Evolutionary conservation across 2,888 invertebrate genomes (phyloP).

Genomic region (Drosophila glabriapex): DNA sequence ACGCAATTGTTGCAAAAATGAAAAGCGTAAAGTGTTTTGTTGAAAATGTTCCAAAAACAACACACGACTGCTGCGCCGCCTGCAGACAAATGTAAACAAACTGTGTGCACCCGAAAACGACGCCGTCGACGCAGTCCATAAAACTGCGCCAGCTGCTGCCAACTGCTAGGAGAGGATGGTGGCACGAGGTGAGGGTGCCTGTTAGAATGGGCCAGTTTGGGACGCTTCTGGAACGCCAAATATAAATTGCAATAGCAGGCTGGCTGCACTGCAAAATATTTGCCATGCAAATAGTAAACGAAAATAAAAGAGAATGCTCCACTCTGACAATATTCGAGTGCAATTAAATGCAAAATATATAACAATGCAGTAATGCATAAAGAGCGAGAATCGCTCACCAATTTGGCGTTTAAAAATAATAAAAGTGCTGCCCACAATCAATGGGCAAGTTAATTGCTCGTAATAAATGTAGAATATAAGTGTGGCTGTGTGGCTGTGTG

Average conservation of each 20-base stretch:
- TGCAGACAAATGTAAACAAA: conserved; percentile 63
- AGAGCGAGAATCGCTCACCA: conserved; percentile 23
- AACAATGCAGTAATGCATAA: conserved; percentile 55
- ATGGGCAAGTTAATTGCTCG: conserved; percentile 52
- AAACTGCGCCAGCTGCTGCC: conserved; percentile 65
- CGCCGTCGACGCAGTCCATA: conserved; percentile 63
- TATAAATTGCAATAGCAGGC: conserved; percentile 58
- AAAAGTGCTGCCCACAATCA: conserved; percentile 47
- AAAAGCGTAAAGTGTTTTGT: conserved; percentile 78
- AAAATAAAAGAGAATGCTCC: conserved; percentile 26
- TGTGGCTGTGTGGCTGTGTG: background rate
- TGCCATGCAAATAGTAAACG: conserved; percentile 69
- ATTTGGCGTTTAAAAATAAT: conserved; percentile 41
- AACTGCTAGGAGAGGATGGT: conserved; percentile 5
- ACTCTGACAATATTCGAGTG: conserved; percentile 59
- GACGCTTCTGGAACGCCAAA: conserved; percentile 34
- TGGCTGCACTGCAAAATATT: conserved; percentile 63
- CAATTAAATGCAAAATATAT: conserved; percentile 79
- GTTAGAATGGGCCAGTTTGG: background rate
- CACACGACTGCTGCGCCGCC: conserved; percentile 34
- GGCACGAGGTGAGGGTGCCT: background rate
- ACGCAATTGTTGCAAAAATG: conserved; percentile 67
- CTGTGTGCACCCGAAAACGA: conserved; percentile 49
- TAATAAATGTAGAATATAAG: conserved; percentile 15
- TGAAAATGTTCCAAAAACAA: conserved; percentile 80